Percentiles rank a stretch among this genome's conserved stretches.
phyloP scores from a whole-genome alignment of 2,888 invertebrate species.

The Temnothorax ravouxi region DNA sequence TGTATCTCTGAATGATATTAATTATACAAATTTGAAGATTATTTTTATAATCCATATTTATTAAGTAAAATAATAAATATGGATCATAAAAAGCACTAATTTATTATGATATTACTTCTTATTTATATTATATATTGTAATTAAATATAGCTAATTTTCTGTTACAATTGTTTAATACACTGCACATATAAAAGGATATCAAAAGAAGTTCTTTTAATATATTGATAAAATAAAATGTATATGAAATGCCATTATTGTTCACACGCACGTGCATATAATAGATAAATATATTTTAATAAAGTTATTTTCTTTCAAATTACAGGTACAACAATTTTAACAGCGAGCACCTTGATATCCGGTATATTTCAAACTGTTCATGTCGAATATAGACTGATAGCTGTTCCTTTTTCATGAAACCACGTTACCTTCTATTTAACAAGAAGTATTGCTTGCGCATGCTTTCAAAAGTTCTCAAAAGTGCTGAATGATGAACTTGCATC shows the following conservation, averaged over 20 bases:
- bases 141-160: neutral
- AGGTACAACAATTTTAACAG: neutral
- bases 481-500: neutral
- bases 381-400: neutral
- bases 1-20: too few species aligned
- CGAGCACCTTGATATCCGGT: slow-evolving; percentile 6
- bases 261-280: neutral
- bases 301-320: neutral
- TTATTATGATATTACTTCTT: too few species aligned
- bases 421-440: neutral
- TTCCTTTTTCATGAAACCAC: neutral
- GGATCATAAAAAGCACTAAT: too few species aligned
- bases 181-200: neutral
- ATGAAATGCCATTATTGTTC: neutral
- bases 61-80: too few species aligned
- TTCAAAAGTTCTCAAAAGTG: neutral
- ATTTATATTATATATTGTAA: too few species aligned
- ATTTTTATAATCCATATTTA: too few species aligned
- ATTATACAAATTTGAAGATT: too few species aligned
- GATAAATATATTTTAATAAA: neutral
- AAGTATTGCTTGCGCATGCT: neutral
- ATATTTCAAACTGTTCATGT: slow-evolving; percentile 14
- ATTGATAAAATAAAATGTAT: neutral
- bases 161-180: neutral
- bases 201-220: too few species aligned